Evolutionary conservation across 1,140 invertebrate genomes (phyloP), one percentile per base, ranked within the genome.

Genomic region (Ectropis grisescens): DNA sequence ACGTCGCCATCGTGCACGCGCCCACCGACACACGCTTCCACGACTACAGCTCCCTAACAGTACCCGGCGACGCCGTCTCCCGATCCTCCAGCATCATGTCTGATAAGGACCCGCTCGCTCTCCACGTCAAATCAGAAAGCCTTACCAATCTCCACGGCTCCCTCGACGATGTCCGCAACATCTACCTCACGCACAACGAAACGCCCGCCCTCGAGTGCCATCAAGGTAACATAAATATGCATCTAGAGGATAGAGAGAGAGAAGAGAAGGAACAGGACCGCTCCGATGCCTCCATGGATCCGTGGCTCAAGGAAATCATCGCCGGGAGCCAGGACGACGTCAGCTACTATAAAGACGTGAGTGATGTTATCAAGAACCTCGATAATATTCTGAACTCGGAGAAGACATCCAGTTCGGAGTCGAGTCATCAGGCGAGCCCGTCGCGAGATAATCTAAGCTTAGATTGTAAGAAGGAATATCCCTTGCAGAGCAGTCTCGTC

Each of bases 321-420:
- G 82, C 81, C 0, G 79, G 64, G 13, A 81, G 79, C 22, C 75
- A 80, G 11, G 84, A 85, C 37, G 84, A 84, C 36, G 82, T 84
- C 38, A 84, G 80, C 29, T 87, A 87, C 46, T 85, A 86, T 19
- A 82, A 79, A 56, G 85, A 87, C 37, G 85, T 88, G 25, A 87
- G 85, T 22, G 85, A 88, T 48, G 86, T 87, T n/a, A 88, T 89
- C 15, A 85, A 85, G 60, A 85, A 87, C 68, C 72, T 88, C 28
- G 87, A 89, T 68, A 86, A 86, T 51, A 86, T 86, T 46, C 59
- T 89, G 11, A 87, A 86, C 28, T 82, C 84, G 4, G 86, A 88
- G 45, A 87, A 86, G 43, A 86, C 84, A 2, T 87, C 85, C 2
- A 86, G 85, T 34, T 85, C 85, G 0, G 83, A 85, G 43, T 87